Evolutionary conservation across 2,797 vertebrate species (phyloP).

Genomic region (Rhinella marina): DNA sequence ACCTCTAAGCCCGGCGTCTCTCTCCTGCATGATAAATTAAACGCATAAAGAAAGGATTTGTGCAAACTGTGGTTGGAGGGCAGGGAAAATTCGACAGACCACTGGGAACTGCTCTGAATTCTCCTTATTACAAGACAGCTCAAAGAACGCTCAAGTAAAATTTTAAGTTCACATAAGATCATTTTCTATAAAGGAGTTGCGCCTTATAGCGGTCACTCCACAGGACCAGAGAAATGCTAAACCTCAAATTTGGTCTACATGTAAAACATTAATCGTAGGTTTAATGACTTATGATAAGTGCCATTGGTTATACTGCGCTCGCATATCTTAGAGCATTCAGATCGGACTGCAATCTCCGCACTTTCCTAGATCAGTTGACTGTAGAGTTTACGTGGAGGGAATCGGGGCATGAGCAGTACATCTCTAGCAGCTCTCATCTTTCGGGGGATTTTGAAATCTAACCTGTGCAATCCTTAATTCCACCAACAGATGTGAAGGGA

Average conservation of each 20-base stretch:
- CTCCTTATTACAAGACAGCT: constrained; percentile 35
- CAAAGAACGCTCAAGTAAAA: constrained; percentile 24
- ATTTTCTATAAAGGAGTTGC: neutral
- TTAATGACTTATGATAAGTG: neutral
- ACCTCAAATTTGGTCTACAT: neutral
- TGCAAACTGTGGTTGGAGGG: constrained; percentile 57
- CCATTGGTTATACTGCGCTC: neutral
- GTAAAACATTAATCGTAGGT: neutral
- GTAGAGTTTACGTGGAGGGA: neutral
- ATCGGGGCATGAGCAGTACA: neutral
- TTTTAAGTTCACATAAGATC: constrained; percentile 12
- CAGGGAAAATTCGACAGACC: constrained; percentile 48
- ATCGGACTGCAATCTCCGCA: neutral
- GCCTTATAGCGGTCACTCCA: neutral
- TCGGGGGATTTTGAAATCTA: neutral
- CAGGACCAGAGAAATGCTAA: neutral
- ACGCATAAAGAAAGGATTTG: constrained; percentile 61
- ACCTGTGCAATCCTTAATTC: neutral
- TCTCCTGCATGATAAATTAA: constrained; percentile 60
- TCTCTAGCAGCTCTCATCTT: neutral
- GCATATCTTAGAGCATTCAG: neutral
- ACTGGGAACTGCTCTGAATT: constrained; percentile 45
- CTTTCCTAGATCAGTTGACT: neutral
- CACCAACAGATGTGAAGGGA: neutral
- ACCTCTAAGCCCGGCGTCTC: constrained; percentile 57